Evolutionary conservation across 2,797 vertebrate genomes (phyloP).

Genomic region (Loriculus beryllinus): DNA sequence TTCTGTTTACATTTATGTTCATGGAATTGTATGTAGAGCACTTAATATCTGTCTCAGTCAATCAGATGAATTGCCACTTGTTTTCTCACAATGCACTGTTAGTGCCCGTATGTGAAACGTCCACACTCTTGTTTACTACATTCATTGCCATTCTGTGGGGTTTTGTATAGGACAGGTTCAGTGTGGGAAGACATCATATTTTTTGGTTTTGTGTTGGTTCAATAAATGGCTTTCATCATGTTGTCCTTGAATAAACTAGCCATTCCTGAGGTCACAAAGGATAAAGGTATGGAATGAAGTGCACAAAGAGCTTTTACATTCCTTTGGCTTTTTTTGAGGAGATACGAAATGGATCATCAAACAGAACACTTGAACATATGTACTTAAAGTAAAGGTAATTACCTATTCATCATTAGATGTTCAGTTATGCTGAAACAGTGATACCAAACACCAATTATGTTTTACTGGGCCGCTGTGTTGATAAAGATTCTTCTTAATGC

Average conservation of each 20-base stretch:
- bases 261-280: background rate
- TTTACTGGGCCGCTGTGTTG: background rate
- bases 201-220: background rate
- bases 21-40: background rate
- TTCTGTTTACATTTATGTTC: constrained; percentile 42
- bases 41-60: background rate
- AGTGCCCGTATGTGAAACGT: background rate
- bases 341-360: background rate
- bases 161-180: background rate
- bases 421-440: background rate
- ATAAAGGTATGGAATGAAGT: background rate
- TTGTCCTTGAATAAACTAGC: background rate
- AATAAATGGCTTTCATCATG: background rate
- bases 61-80: background rate
- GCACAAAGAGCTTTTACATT: background rate
- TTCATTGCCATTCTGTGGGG: background rate
- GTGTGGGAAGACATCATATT: background rate
- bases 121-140: background rate
- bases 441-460: background rate
- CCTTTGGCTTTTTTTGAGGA: background rate
- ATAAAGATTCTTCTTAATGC: background rate
- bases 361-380: background rate
- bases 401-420: background rate
- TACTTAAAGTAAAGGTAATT: background rate
- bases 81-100: background rate